phyloP scores from a whole-genome alignment of 2,888 invertebrate genomes.

The Pseudoips prasinana region DNA sequence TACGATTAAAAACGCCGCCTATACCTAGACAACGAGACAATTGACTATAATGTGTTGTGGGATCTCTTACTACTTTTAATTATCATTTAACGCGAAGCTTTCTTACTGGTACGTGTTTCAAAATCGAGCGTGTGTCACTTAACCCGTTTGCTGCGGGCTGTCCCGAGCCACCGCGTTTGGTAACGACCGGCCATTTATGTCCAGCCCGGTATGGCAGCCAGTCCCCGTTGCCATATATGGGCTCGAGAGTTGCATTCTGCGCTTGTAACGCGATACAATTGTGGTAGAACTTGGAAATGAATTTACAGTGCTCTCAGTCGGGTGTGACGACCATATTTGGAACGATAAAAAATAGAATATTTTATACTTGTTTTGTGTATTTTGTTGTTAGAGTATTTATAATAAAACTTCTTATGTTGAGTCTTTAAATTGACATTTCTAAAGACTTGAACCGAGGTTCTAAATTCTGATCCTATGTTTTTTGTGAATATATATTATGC shows the following conservation, averaged over 20 bases:
- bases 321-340: conserved; percentile 29
- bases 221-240: conserved; percentile 44
- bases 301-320: conserved; percentile 33
- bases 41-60: too few relatives aligned
- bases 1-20: too few relatives aligned
- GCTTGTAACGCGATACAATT: conserved; percentile 51
- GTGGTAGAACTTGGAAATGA: conserved; percentile 52
- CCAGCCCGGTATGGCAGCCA: conserved; percentile 50
- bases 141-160: conserved; percentile 50
- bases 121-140: conserved; percentile 51
- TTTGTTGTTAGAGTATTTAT: conserved; percentile 1
- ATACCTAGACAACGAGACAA: too few relatives aligned
- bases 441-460: too few relatives aligned
- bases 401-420: background rate
- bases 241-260: conserved; percentile 41
- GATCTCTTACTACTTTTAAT: conserved; percentile 25
- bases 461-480: too few relatives aligned
- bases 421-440: too few relatives aligned
- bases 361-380: conserved; percentile 12
- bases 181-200: conserved; percentile 46
- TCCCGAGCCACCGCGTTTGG: conserved; percentile 56
- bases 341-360: conserved; percentile 13
- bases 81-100: conserved; percentile 33
- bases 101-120: conserved; percentile 49
- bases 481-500: too few relatives aligned